phyloP scores from a whole-genome alignment of 2,113 vertebrate genomes.

The Romanogobio albipinnatus region DNA sequence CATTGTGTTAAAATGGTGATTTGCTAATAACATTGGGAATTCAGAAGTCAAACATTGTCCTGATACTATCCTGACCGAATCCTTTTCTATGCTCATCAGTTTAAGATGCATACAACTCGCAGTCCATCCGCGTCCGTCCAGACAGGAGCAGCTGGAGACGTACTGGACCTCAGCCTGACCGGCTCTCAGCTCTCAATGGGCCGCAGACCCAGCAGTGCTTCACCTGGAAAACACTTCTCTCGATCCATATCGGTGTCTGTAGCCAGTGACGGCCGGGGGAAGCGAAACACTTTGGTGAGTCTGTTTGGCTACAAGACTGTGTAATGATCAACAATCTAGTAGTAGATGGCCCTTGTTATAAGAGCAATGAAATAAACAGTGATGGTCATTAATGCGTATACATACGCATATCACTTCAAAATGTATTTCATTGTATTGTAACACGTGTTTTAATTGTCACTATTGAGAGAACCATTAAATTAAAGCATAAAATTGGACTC shows the following conservation, averaged over 20 bases:
- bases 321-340: not conserved
- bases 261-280: constrained; percentile 74
- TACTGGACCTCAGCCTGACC: constrained; percentile 78
- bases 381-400: not conserved
- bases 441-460: not conserved
- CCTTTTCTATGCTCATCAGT: constrained; percentile 2
- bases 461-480: not conserved
- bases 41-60: not conserved
- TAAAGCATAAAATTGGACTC: not conserved
- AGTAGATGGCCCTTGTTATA: not conserved
- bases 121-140: constrained; percentile 70
- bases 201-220: constrained; percentile 82
- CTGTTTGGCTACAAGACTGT: not conserved
- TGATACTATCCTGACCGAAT: not conserved
- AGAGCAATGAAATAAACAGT: not conserved
- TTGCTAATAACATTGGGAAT: not conserved
- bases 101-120: constrained; percentile 82
- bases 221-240: constrained; percentile 72
- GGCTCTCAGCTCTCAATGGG: constrained; percentile 79
- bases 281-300: constrained; percentile 83
- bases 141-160: constrained; percentile 54
- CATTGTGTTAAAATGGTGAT: not conserved
- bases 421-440: no score
- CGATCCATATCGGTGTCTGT: constrained; percentile 82
- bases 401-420: no score